Evolutionary conservation across 2,888 invertebrate genomes (phyloP).

Genomic region (Platycnemis pennipes): DNA sequence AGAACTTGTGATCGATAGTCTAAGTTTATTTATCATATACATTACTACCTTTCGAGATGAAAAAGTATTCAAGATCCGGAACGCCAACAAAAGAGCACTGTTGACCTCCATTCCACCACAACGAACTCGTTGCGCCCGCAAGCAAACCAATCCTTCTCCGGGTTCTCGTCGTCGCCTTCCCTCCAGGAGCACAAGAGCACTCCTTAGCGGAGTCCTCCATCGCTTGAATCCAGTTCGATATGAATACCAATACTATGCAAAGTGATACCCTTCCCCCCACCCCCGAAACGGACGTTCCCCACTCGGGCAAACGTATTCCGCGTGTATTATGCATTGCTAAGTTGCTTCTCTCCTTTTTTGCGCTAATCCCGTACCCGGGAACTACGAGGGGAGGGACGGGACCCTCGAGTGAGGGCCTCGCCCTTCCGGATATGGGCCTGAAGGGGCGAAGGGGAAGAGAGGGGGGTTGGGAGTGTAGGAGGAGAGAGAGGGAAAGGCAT

Average conservation of each 20-base stretch:
- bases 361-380: background rate
- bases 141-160: background rate
- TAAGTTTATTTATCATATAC: too few species aligned
- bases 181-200: background rate
- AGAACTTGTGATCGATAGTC: too few species aligned
- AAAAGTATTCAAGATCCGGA: background rate
- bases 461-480: too few species aligned
- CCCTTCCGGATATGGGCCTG: background rate
- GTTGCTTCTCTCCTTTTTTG: background rate
- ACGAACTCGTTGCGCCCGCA: background rate
- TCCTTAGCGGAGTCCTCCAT: background rate
- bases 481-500: background rate
- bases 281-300: background rate
- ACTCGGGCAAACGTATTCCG: background rate
- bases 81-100: background rate
- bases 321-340: slow-evolving; percentile 44
- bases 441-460: too few species aligned
- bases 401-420: too few species aligned
- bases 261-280: too few species aligned
- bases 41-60: too few species aligned
- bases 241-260: slow-evolving; percentile 52
- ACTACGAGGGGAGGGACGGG: background rate
- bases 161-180: background rate
- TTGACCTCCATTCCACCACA: background rate
- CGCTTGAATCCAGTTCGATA: slow-evolving; percentile 17